Percentiles rank a stretch among this genome's conserved stretches.
Evolutionary conservation across 2,888 invertebrate genomes (phyloP).

Genomic region (Hartigia nigra): DNA sequence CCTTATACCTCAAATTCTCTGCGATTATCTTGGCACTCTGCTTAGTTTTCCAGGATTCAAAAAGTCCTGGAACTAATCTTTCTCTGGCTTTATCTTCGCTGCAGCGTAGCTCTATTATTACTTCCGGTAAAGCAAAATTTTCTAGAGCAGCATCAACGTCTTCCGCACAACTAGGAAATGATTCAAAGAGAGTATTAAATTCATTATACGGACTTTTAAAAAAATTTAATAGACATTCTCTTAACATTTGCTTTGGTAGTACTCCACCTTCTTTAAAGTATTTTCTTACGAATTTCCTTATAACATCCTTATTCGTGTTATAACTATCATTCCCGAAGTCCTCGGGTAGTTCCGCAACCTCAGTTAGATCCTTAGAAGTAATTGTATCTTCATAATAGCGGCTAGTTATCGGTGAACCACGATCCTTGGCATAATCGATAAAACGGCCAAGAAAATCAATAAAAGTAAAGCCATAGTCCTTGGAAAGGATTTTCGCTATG

Average conservation of each 20-base stretch:
- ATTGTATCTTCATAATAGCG: slow-evolving; percentile 16
- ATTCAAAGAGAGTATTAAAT: slow-evolving; percentile 72
- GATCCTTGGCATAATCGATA: slow-evolving; percentile 32
- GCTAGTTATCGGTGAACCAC: slow-evolving; percentile 13
- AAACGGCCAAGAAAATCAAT: slow-evolving; percentile 65
- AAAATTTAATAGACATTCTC: slow-evolving; percentile 65
- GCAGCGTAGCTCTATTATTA: slow-evolving; percentile 69
- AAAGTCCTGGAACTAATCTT: slow-evolving; percentile 60
- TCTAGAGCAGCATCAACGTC: slow-evolving; percentile 70
- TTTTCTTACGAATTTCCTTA: slow-evolving; percentile 62
- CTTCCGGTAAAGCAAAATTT: slow-evolving; percentile 70
- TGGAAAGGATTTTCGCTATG: slow-evolving; percentile 67
- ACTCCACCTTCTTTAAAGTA: slow-evolving; percentile 69
- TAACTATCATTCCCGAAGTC: slow-evolving; percentile 31
- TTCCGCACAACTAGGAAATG: slow-evolving; percentile 70
- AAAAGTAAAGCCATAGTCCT: slow-evolving; percentile 70
- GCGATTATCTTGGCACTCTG: slow-evolving; percentile 39
- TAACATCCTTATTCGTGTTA: slow-evolving; percentile 24
- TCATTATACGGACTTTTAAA: slow-evolving; percentile 67
- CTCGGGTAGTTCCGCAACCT: slow-evolving; percentile 31
- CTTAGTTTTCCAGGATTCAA: slow-evolving; percentile 63
- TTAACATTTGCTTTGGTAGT: slow-evolving; percentile 66
- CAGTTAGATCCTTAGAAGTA: neutral
- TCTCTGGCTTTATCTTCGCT: slow-evolving; percentile 57
- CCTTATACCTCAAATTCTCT: slow-evolving; percentile 63